Evolutionary conservation across 2,113 vertebrate species (phyloP), one percentile per base, ranked within the genome.

Genomic region (Clarias macrocephalus): DNA sequence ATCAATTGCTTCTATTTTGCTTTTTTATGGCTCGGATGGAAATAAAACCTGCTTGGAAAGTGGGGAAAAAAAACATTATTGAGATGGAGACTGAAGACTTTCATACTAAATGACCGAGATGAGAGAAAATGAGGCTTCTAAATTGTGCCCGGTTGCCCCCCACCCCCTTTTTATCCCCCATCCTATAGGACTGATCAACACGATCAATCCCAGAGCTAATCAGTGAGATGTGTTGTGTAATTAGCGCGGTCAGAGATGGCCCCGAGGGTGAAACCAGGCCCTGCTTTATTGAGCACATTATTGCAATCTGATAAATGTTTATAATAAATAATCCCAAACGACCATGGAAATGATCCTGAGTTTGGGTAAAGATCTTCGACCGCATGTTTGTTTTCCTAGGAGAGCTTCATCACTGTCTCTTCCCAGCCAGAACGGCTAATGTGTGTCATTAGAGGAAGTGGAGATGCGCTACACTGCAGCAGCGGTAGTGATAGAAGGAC

Each of bases 151-250:
- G 1, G 80, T 88, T 85, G 13, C 68, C 37, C 86, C 42, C 48
- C 48, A 48, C 48, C 56, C 63, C 54, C 77, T 48, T 88, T 83
- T 83, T 77, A 63, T 70, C 19, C 52, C 23, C 60, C 0, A 63
- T 87, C 86, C 86, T 85, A 63, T 5, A 80, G 85, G 73, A 77
- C 77, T 23, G 13, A 82, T 89, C 88, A 37, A 42, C 84, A 48
- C 57, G 3, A 89, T 89, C 86, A 87, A 89, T 89, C 86, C 60
- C 23, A 2, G 5, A 12, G n/a, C n/a, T 30, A 89, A 89, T 88
- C 88, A 6, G 76, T 80, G 79, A 62, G 85, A 73, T 9, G 54
- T 72, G n/a, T 60, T 82, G 60, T 11, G 70, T 89, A 89, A 89
- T 87, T 87, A 82, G 77, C 5, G 12, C 15, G 57, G 73, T 72